Conservation (phyloP, 2,113 vertebrate genomes). For the Cavia porcellus region DNA sequence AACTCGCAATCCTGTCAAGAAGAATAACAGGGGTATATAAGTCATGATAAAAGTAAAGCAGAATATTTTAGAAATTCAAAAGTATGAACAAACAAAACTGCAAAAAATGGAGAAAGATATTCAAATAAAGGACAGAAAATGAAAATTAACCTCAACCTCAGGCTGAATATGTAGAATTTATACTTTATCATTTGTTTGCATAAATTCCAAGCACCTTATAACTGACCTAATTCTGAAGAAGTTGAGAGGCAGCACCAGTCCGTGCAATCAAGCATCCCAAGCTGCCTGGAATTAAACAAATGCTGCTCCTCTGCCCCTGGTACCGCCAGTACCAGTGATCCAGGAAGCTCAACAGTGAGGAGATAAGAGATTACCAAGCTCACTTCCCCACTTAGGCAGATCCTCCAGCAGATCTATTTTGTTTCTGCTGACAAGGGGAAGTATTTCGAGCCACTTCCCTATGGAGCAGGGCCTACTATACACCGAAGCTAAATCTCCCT, state of each 20-base stretch:
- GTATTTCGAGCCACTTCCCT: slow-evolving; percentile 65
- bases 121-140: background rate
- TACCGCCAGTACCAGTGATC: background rate
- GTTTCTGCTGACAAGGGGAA: slow-evolving; percentile 36
- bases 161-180: background rate
- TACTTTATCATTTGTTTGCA: background rate
- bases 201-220: background rate
- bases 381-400: slow-evolving; percentile 25
- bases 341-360: rapidly evolving
- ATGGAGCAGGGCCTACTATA: background rate
- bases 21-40: background rate
- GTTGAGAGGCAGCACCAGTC: background rate
- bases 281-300: background rate
- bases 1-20: background rate
- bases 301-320: background rate
- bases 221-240: background rate
- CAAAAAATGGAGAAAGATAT: background rate
- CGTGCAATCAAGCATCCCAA: background rate
- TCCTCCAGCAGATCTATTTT: background rate
- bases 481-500: background rate
- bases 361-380: background rate
- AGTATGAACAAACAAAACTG: background rate
- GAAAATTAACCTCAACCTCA: background rate
- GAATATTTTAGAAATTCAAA: background rate
- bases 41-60: background rate